These are phyloP conservation scores for Adelosebastes latens DNA, from an alignment of 2,797 vertebrate species.

Conservation along the genomic window DNA sequence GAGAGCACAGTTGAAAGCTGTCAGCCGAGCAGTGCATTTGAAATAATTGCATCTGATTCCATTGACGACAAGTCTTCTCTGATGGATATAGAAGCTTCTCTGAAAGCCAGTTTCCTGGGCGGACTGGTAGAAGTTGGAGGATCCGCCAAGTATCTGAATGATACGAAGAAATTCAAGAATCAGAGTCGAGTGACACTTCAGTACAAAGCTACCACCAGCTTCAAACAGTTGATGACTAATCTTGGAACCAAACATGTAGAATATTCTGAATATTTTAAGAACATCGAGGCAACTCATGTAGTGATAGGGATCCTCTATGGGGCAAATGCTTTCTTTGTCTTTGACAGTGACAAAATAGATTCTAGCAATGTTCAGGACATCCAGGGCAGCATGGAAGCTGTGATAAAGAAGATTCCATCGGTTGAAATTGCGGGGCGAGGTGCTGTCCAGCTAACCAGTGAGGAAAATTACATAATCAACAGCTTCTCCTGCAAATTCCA, in stretches of 20 bases:
- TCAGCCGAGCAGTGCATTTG: neutral
- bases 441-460: too few relatives aligned
- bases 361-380: too few relatives aligned
- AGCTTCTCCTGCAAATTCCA: too few relatives aligned
- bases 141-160: constrained; percentile 37
- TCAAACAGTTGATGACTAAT: neutral
- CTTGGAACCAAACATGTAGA: too few relatives aligned
- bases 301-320: constrained; percentile 58
- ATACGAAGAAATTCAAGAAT: neutral
- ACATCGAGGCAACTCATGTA: constrained; percentile 33
- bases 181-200: neutral
- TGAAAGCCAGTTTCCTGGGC: constrained; percentile 24
- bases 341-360: too few relatives aligned
- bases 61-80: neutral
- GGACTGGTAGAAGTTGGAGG: constrained; percentile 21
- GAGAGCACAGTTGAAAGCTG: fast-evolving
- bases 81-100: constrained; percentile 14
- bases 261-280: too few relatives aligned
- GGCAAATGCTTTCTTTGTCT: constrained; percentile 64
- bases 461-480: too few relatives aligned
- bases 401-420: too few relatives aligned
- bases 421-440: too few relatives aligned
- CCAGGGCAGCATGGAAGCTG: too few relatives aligned
- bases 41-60: constrained; percentile 18
- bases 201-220: neutral